A percentile compares a stretch with the other conserved stretches of the same genome.
Evolutionary conservation across 2,888 invertebrate genomes (phyloP).

Genomic region (Lutraria lutraria): DNA sequence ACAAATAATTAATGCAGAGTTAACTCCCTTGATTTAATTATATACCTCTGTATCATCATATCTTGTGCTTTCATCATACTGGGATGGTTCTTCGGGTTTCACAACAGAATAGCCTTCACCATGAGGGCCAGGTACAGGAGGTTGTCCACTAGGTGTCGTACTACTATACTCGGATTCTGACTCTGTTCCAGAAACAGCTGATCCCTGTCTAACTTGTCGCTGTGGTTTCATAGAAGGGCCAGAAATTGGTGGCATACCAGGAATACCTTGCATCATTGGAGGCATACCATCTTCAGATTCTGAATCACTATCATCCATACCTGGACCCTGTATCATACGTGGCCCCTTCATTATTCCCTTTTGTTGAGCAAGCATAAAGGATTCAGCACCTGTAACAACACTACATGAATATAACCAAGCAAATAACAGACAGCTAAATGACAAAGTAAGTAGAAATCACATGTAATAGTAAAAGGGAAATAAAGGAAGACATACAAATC

Average conservation of each 20-base stretch:
- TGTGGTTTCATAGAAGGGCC: slow-evolving; percentile 31
- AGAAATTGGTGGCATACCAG: slow-evolving; percentile 43
- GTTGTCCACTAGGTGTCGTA: background rate
- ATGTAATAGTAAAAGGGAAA: too few species aligned
- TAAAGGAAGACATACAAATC: too few species aligned
- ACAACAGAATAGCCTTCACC: slow-evolving; percentile 34
- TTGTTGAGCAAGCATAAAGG: slow-evolving; percentile 54
- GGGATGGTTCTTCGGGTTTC: slow-evolving; percentile 23
- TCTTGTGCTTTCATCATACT: slow-evolving; percentile 44
- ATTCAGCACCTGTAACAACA: slow-evolving; percentile 46
- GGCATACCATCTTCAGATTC: slow-evolving; percentile 63
- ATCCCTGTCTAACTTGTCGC: slow-evolving; percentile 34
- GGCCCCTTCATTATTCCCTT: slow-evolving; percentile 45
- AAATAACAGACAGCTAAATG: background rate
- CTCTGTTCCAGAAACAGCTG: slow-evolving; percentile 41
- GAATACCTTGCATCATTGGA: slow-evolving; percentile 44
- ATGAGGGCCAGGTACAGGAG: background rate
- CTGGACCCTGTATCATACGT: slow-evolving; percentile 38
- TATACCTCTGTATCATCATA: slow-evolving; percentile 53
- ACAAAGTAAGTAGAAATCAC: too few species aligned
- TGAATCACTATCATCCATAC: slow-evolving; percentile 65
- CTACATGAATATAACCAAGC: background rate
- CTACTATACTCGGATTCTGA: slow-evolving; percentile 48
- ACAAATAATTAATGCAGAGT: background rate
- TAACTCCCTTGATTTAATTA: background rate